These are phyloP conservation scores for Cerceris ruficornis DNA, from an alignment of 2,888 invertebrate species.

Conservation along the genomic window DNA sequence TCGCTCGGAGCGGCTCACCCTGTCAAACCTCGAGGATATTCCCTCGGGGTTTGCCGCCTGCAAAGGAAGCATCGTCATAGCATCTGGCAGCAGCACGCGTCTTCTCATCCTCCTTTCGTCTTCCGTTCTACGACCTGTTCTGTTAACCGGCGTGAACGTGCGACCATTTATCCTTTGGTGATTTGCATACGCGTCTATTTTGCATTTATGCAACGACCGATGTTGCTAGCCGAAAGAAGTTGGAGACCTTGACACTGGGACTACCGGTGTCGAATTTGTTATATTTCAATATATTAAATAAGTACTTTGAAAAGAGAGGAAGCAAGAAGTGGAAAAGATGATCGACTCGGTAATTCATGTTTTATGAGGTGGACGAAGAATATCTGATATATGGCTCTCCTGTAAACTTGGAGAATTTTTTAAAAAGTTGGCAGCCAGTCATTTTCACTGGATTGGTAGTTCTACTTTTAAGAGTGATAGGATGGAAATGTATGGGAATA, in stretches of 20 bases:
- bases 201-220: constrained; percentile 51
- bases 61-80: background rate
- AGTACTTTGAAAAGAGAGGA: too few species aligned
- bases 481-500: constrained; percentile 22
- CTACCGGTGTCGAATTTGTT: too few species aligned
- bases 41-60: background rate
- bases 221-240: constrained; percentile 23
- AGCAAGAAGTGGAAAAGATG: too few species aligned
- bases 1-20: background rate
- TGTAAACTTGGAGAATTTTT: too few species aligned
- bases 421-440: too few species aligned
- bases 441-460: too few species aligned
- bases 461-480: background rate
- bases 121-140: constrained; percentile 13
- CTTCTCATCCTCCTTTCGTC: background rate
- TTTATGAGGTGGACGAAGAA: too few species aligned
- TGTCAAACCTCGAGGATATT: background rate
- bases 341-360: too few species aligned
- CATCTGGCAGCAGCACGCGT: constrained; percentile 4
- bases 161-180: constrained; percentile 36
- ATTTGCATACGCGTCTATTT: constrained; percentile 60
- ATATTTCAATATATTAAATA: too few species aligned
- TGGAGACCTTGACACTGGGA: too few species aligned
- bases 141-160: constrained; percentile 11
- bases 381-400: too few species aligned